Evolutionary conservation across 2,888 invertebrate genomes (phyloP), one percentile per base, ranked within the genome.

Genomic region (Bibio marci): DNA sequence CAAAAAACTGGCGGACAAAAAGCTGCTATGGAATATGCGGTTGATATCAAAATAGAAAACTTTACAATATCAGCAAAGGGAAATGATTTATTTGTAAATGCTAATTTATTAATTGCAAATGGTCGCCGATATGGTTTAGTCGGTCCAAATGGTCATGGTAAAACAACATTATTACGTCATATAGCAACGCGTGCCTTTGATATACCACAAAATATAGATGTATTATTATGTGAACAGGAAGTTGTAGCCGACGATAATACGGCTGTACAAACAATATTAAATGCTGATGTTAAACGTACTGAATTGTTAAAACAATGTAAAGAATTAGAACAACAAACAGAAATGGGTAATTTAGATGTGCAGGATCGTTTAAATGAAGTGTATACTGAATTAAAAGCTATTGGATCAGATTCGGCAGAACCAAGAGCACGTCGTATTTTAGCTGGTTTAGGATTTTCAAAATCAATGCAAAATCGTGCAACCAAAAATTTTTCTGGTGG

Each of bases 131-230:
- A 99, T 61, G 98, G 98, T 52, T 67, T 98, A 5, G 97, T 99
- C 3, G 98, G 98, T 18, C 98, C 98, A 1, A 98, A 98, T 60
- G 98, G 90, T 1, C 94, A 98, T 65, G 98, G 98, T 12, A 98
- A 99, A 67, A 98, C 98, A 0, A 99, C 98, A 0, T 61, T 98
- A 19, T 63, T 98, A 40, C 74, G 92, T 41, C 98, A 99, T 57
- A 76, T 98, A 47, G 86, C 90, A 0, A 78, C 80, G 40, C 70
- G 90, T 47, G 86, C 85, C 7, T 83, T 98, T 53, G 80, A 82
- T 37, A 88, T 99, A 51, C 98, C 98, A 1, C 85, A 91, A 0
- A 88, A 85, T 51, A 98, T 98, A 48, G 98, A 73, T 49, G 87
- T 97, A 41, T 65, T 98, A 41, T 79, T 94, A 51, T 99, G 98